Evolutionary conservation across 2,113 vertebrate species (phyloP), one percentile per base, ranked within the genome.

Genomic region (Gymnorhina tibicen): DNA sequence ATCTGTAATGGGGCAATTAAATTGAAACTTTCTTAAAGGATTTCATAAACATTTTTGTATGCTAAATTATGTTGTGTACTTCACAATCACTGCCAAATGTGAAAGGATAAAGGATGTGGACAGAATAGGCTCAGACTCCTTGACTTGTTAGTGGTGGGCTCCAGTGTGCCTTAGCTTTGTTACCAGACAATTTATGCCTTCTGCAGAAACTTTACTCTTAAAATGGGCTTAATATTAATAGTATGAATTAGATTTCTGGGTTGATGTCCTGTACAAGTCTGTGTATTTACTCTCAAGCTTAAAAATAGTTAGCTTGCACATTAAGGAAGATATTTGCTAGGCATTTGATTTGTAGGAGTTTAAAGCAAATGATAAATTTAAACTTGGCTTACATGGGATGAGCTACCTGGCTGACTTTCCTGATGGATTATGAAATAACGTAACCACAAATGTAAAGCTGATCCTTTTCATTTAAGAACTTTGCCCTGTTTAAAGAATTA

Each of bases 1-100:
- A 66, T 97, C 87, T 95, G 73, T 75, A 96, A 89, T 74, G 87
- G 95, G 79, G 75, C 81, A 96, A 87, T 97, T 96, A 97, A 96
- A 93, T 62, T 20, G 66, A 77, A 97, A 96, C 89, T 96, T 97
- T 94, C 81, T 92, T 94, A 89, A 82, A 96, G 91, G 73, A 89
- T 96, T 97, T 96, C 60, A 42, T 94, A 80, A 91, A 95, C 60
- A 68, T 94, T 96, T 96, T 77, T 84, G 76, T 95, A 27, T 76
- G 80, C 94, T 94, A 81, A 92, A 88, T 97, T 95, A 56, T 91
- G 62, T 95, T 94, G 89, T 86, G 67, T 97, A 19, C 94, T 94
- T 97, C 91, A 44, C 91, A 90, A 58, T 96, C 87, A 19, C 75
- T 89, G 47, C 87, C 69, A 85, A 81, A 84, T 91, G 79, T 93